phyloP scores from a whole-genome alignment of 2,888 invertebrate species.

The Pandemis cinnamomeana region DNA sequence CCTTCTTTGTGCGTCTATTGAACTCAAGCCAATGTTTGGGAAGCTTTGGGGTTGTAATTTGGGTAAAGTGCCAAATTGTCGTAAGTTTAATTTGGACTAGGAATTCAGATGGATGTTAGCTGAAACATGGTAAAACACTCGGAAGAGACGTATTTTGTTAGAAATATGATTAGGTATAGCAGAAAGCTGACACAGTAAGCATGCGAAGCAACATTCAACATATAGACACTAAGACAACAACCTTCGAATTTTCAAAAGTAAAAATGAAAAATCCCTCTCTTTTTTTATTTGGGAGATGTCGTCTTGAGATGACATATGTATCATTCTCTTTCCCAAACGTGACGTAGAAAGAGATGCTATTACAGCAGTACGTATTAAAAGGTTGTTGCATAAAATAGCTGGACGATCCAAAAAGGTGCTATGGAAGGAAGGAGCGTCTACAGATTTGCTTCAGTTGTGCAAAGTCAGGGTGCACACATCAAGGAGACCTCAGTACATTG shows the following conservation, averaged over 20 bases:
- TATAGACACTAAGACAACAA: constrained; percentile 54
- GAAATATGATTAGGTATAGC: constrained; percentile 43
- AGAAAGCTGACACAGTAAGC: constrained; percentile 69
- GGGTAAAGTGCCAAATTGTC: constrained; percentile 49
- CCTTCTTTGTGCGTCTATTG: constrained; percentile 64
- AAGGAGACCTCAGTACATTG: constrained; percentile 64
- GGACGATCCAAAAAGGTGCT: constrained; percentile 84
- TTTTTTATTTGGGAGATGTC: background rate
- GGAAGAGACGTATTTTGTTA: constrained; percentile 8
- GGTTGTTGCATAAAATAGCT: constrained; percentile 67
- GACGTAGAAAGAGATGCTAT: constrained; percentile 54
- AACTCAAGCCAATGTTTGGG: constrained; percentile 49
- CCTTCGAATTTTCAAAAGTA: constrained; percentile 66
- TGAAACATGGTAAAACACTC: background rate
- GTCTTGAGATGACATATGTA: background rate
- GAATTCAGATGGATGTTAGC: background rate
- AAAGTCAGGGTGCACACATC: constrained; percentile 78
- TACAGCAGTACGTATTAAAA: constrained; percentile 47
- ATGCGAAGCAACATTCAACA: constrained; percentile 71
- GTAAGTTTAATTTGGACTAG: constrained; percentile 16
- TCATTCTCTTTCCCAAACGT: background rate
- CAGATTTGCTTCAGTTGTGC: constrained; percentile 70
- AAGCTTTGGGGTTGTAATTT: background rate
- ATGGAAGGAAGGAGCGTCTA: constrained; percentile 84
- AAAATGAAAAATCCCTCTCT: constrained; percentile 8